A percentile compares a stretch with the other conserved stretches of the same genome.
Evolutionary conservation across 2,888 invertebrate genomes (phyloP).

Genomic region (Argynnis bischoffii): DNA sequence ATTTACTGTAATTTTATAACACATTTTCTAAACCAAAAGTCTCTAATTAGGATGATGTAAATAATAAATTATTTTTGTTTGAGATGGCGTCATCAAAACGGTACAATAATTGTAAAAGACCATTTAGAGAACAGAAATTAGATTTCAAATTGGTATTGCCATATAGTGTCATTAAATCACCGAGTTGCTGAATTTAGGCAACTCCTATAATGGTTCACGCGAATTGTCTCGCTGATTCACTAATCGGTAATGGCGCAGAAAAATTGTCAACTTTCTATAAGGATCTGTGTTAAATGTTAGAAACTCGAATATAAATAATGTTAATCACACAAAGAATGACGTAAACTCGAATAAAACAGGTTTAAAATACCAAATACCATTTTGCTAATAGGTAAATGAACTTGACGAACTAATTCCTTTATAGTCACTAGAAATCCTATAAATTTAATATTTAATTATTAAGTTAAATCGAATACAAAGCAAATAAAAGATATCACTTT

Average conservation of each 20-base stretch:
- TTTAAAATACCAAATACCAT: constrained; percentile 24
- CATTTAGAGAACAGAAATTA: constrained; percentile 42
- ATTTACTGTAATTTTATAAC: too few relatives aligned
- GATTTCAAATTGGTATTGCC: constrained; percentile 43
- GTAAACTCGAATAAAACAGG: constrained; percentile 22
- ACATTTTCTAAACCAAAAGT: constrained; percentile 23
- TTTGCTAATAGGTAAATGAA: constrained; percentile 23
- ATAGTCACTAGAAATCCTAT: constrained; percentile 10
- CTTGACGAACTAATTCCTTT: constrained; percentile 19
- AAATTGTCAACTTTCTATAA: constrained; percentile 36
- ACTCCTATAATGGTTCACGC: constrained; percentile 38
- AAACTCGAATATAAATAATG: constrained; percentile 21
- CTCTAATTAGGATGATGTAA: constrained; percentile 15
- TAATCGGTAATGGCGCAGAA: constrained; percentile 32
- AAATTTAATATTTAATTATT: constrained; percentile 9
- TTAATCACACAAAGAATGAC: constrained; percentile 23
- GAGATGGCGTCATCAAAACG: constrained; percentile 39
- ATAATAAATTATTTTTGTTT: constrained; percentile 18
- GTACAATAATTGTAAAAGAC: constrained; percentile 40
- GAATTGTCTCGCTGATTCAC: constrained; percentile 38
- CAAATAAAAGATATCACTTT: neutral
- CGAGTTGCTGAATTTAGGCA: constrained; percentile 39
- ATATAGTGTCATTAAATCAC: constrained; percentile 36
- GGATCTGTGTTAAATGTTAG: constrained; percentile 27
- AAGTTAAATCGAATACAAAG: neutral